A percentile compares a stretch with the other conserved stretches of the same genome.
Conservation (phyloP, 2,888 invertebrate genomes). For the Mythimna lalbum region DNA sequence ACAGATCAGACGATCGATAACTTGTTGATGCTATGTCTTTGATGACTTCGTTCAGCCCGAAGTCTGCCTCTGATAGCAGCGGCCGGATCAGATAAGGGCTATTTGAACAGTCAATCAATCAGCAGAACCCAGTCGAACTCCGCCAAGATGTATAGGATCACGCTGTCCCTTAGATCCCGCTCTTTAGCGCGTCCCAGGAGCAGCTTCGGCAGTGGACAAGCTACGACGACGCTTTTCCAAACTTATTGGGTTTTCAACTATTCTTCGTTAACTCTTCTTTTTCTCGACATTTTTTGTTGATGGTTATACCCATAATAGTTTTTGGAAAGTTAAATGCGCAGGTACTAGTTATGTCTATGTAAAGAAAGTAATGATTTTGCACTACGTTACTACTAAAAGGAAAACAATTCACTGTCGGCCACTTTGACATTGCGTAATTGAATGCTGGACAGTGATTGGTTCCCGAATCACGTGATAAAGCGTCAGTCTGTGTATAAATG, state of each 20-base stretch:
- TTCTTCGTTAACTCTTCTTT: background rate
- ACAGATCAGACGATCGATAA: background rate
- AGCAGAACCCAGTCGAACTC: background rate
- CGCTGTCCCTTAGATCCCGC: background rate
- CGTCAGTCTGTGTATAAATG: background rate
- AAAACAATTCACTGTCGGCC: no score
- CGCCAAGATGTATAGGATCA: background rate
- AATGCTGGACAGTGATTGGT: no score
- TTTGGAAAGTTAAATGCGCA: background rate
- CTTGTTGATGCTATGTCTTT: constrained; percentile 1
- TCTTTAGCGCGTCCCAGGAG: background rate
- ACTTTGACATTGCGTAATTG: no score
- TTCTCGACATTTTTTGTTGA: background rate
- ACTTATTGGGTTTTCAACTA: background rate
- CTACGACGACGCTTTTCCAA: background rate
- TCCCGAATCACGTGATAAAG: no score
- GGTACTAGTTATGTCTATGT: background rate
- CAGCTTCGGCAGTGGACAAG: background rate
- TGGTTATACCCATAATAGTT: background rate
- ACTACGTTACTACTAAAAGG: no score
- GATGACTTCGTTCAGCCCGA: background rate
- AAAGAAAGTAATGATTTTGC: no score
- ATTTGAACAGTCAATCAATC: constrained; percentile 5
- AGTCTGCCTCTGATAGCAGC: background rate
- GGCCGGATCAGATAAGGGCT: no score